phyloP scores from a whole-genome alignment of 2,113 vertebrate genomes.

The Dromas ardeola region DNA sequence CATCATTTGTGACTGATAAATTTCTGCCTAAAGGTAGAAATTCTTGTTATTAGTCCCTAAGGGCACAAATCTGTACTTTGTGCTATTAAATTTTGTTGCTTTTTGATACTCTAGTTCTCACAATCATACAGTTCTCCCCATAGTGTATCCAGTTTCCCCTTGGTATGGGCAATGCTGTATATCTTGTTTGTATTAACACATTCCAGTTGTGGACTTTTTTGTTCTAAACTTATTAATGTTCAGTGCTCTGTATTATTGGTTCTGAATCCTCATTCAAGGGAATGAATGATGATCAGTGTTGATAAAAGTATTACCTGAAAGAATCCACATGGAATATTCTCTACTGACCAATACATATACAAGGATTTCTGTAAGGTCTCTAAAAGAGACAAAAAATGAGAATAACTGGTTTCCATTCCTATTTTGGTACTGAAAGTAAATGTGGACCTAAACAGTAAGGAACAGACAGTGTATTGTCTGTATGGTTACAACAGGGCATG shows the following conservation, averaged over 20 bases:
- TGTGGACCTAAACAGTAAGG: rapidly evolving
- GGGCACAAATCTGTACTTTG: neutral
- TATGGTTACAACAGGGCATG: neutral
- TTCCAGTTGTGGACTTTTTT: neutral
- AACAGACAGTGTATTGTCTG: neutral
- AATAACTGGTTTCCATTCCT: neutral
- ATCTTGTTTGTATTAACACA: neutral
- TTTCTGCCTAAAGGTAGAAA: neutral
- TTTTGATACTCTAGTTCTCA: neutral
- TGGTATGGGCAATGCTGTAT: neutral
- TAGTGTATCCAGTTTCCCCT: neutral
- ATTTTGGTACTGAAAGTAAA: neutral
- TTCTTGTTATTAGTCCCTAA: neutral
- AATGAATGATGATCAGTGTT: neutral
- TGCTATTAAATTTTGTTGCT: neutral
- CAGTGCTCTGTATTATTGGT: neutral
- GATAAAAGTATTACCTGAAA: neutral
- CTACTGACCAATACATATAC: neutral
- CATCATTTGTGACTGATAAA: neutral
- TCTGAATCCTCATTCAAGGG: neutral
- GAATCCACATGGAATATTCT: neutral
- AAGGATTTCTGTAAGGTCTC: neutral
- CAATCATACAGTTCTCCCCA: neutral
- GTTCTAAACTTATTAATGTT: neutral
- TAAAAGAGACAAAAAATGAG: neutral